These are phyloP conservation scores for Pluvianellus socialis DNA, from an alignment of 2,113 vertebrate genomes.

Conservation along the genomic window DNA sequence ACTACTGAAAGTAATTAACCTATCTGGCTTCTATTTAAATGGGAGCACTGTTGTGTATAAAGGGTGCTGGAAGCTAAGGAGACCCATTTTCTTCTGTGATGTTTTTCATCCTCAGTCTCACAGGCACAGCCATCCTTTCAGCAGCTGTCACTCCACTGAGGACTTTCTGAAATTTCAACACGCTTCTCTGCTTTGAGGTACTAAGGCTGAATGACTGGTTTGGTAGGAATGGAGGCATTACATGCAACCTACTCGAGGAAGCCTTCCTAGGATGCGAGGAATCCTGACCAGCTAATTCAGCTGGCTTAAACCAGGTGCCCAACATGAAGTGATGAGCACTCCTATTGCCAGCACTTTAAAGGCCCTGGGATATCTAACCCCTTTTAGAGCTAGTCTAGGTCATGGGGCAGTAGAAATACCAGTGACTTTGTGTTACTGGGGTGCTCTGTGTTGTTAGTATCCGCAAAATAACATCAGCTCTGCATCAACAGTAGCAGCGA, in stretches of 20 bases:
- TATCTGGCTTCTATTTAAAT: not conserved
- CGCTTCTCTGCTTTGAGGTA: not conserved
- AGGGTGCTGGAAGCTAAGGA: not conserved
- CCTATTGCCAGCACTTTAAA: not conserved
- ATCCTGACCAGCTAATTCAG: not conserved
- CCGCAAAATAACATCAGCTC: not conserved
- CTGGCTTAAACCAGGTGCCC: not conserved
- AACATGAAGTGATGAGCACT: not conserved
- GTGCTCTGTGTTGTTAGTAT: not conserved
- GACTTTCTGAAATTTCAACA: not conserved
- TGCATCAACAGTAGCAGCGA: not conserved
- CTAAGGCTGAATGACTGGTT: not conserved
- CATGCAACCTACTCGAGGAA: not conserved
- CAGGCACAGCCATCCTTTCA: not conserved
- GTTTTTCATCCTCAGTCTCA: not conserved
- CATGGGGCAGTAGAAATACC: not conserved
- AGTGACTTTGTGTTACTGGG: not conserved
- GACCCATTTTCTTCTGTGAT: not conserved
- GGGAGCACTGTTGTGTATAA: not conserved
- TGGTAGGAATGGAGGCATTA: not conserved
- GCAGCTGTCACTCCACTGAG: not conserved
- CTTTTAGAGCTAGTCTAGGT: not conserved
- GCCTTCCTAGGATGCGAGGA: not conserved
- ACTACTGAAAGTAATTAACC: not conserved
- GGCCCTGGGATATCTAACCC: not conserved